Evolutionary conservation across 2,888 invertebrate species (phyloP), one percentile per base, ranked within the genome.

Genomic region (Oligia latruncula): DNA sequence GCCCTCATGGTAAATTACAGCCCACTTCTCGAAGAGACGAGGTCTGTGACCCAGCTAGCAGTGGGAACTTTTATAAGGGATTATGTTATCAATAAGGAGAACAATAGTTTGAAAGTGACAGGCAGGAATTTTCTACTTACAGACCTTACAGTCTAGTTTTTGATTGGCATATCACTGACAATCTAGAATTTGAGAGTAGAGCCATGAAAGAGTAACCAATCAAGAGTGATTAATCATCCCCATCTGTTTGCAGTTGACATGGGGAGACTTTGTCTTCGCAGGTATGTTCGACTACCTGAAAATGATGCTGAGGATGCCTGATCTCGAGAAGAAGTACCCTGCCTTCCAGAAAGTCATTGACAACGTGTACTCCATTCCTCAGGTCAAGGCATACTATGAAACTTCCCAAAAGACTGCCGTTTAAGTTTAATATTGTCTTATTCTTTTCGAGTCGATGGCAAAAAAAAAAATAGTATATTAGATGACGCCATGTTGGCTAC

Each of bases 311-410:
- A 81, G 85, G 55, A 90, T 90, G 55, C 90, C 92, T 5, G 93
- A 95, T 35, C 62, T 94, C 3, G 93, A 92, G 71, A 89, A 93
- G 72, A 92, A 93, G 80, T 93, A 94, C 83, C 95, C 95, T 0
- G 90, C 90, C 23, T 82, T 96, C 87, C 92, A 94, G 85, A 94
- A 94, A 68, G 73, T 95, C 35, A 77, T 87, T 1, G 91, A 94
- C 3, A 91, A 90, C 62, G 93, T 96, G 2, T 87, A 88, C 4
- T 86, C 92, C 6, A 81, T 90, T 66, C 95, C 95, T 0, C 93
- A 93, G 9, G 90, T 96, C 71, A 95, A 96, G 84, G 92, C 49
- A 9, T 77, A 77, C 29, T 76, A 76, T 62, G 62, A 76, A 76
- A 20, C 20, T 29, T 62, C 76, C 15, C 35, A 5, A 62, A 76